A percentile compares a stretch with the other conserved stretches of the same genome.
These are phyloP conservation scores for Stomorhina lunata DNA, from an alignment of 2,888 invertebrate genomes.

Conservation along the genomic window DNA sequence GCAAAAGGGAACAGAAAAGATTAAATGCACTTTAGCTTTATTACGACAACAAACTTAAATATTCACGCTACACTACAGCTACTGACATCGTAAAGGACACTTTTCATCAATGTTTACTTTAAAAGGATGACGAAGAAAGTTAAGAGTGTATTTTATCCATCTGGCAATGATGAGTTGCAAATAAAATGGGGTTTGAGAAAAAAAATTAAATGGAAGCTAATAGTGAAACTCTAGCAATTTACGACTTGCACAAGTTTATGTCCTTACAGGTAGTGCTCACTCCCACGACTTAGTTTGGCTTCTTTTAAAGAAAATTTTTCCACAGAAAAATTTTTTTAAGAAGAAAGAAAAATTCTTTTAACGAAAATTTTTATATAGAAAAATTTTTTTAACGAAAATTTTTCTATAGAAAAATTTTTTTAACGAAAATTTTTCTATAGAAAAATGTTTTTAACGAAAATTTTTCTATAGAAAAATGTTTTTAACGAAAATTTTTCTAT, in stretches of 20 bases:
- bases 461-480: too few relatives aligned
- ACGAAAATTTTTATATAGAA: too few relatives aligned
- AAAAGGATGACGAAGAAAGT: background rate
- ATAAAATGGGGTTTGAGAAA: background rate
- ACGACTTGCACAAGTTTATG: background rate
- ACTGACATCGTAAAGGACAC: constrained; percentile 3
- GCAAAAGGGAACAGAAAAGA: background rate
- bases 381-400: too few relatives aligned
- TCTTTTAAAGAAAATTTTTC: background rate
- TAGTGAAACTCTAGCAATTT: background rate
- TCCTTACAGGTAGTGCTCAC: background rate
- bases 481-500: too few relatives aligned
- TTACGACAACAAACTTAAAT: constrained; percentile 5
- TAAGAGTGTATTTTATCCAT: background rate
- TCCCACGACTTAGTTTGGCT: background rate
- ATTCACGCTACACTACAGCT: constrained; percentile 1
- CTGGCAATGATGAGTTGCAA: background rate
- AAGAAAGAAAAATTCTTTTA: background rate
- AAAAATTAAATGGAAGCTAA: background rate
- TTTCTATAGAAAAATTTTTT: too few relatives aligned
- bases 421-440: too few relatives aligned
- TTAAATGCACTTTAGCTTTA: constrained; percentile 14
- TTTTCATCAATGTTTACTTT: background rate
- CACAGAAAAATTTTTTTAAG: background rate
- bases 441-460: too few relatives aligned